These are phyloP conservation scores for Tridacna gigas DNA, from an alignment of 2,888 invertebrate species.

Conservation along the genomic window DNA sequence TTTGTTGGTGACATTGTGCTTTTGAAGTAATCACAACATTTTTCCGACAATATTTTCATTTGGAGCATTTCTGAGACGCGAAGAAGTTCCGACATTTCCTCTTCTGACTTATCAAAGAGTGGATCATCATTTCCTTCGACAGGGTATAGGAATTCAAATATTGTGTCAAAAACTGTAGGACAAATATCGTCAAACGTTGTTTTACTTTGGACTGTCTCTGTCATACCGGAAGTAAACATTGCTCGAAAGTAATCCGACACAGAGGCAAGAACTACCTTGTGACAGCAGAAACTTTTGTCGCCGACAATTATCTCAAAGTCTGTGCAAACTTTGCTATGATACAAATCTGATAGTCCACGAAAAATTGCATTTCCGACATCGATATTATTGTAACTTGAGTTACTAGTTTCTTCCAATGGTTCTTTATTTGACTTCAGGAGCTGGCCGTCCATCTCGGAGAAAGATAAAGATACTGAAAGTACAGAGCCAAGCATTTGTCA, in stretches of 20 bases:
- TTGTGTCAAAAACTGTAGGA: slow-evolving; percentile 40
- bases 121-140: slow-evolving; percentile 4
- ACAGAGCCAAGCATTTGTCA: too few species aligned
- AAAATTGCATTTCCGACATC: slow-evolving; percentile 11
- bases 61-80: slow-evolving; percentile 52
- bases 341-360: slow-evolving; percentile 31
- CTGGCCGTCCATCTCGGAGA: too few species aligned
- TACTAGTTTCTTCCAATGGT: too few species aligned
- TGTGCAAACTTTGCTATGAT: slow-evolving; percentile 36
- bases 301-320: slow-evolving; percentile 48
- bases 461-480: too few species aligned
- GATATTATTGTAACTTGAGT: too few species aligned
- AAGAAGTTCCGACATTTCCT: slow-evolving; percentile 42
- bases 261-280: slow-evolving; percentile 52
- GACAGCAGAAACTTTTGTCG: slow-evolving; percentile 51
- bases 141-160: slow-evolving; percentile 40
- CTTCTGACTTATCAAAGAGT: slow-evolving; percentile 14
- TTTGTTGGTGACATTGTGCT: slow-evolving; percentile 33
- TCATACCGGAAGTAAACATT: slow-evolving; percentile 58
- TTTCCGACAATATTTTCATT: slow-evolving; percentile 36
- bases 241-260: slow-evolving; percentile 57
- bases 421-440: too few species aligned
- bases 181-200: slow-evolving; percentile 43
- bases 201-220: slow-evolving; percentile 37
- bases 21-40: slow-evolving; percentile 31